Conservation (phyloP, 2,888 invertebrate genomes). For the Sipha maydis region DNA sequence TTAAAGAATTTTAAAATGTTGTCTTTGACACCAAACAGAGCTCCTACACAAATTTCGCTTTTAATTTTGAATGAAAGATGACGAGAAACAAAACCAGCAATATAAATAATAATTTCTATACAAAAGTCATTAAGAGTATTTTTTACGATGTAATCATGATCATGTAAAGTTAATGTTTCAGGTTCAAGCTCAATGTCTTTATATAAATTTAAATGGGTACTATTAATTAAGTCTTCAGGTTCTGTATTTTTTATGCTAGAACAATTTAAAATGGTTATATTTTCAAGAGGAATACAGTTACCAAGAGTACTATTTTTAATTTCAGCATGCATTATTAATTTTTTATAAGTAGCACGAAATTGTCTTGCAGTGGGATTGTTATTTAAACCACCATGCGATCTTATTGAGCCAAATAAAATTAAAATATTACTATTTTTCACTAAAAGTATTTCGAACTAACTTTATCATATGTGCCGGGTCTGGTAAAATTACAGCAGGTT, state of each 20-base stretch:
- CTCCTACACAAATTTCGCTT: not conserved
- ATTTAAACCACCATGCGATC: constrained; percentile 48
- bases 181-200: constrained; percentile 3
- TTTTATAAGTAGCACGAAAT: constrained; percentile 39
- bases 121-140: not conserved
- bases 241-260: constrained; percentile 6
- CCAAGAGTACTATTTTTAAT: constrained; percentile 1
- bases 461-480: too few species aligned
- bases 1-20: constrained; percentile 14
- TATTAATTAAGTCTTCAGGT: constrained; percentile 18
- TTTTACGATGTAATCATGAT: constrained; percentile 2
- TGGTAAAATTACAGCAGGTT: too few species aligned
- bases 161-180: not conserved
- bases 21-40: constrained; percentile 8
- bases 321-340: too few species aligned
- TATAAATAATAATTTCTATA: not conserved
- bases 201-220: not conserved
- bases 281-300: too few species aligned
- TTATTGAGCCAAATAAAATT: constrained; percentile 45
- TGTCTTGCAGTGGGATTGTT: constrained; percentile 50
- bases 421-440: not conserved
- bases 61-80: constrained; percentile 1
- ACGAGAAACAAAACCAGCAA: constrained; percentile 23
- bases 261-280: not conserved
- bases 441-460: too few species aligned